Evolutionary conservation across 1,140 invertebrate species (phyloP), one percentile per base, ranked within the genome.

Genomic region (Tetramorium parvispinum): DNA sequence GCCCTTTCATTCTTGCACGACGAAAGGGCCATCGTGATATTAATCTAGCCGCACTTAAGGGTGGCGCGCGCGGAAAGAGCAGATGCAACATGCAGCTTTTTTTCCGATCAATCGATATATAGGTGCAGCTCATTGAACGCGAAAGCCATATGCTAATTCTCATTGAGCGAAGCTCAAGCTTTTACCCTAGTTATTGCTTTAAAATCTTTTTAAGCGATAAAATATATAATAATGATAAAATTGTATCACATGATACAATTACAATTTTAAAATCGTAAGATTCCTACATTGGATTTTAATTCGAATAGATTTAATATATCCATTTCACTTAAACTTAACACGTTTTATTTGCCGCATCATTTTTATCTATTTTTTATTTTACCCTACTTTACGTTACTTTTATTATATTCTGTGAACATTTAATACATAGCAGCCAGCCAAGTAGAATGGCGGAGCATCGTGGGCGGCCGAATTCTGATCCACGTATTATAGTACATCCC

Each of bases 401-500:
- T 46, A 24, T 59, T 46, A 1, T 59, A 21, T 49, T 32, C 51
- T 4, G 1, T 37, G 59, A 83, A 13, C 18, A 37, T 73, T 59
- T 32, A 59, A 73, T 46, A 55, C 21, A 68, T 53, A 43, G 2
- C 27, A 70, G 49, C 21, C 24, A 37, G n/a, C 11, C 37, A 55
- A 57, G n/a, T 83, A 81, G 66, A 88, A 81, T 81, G 55, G 59
- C 73, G 53, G 32, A 51, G 18, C 87, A 66, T 87, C 87, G 87
- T 88, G 87, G 87, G 87, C 86, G 87, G 87, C 87, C 68, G 78
- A 87, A 88, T 87, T 87, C 55, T 68, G 85, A 68, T 87, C 49
- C 71, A 16, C 43, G 46, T 86, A 73, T 79, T 85, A 87, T 78
- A 57, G 77, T 68, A 70, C 86, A 63, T 55, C 55, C 61, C 66